Conservation (phyloP, 2,888 invertebrate species). For the Crocallis elinguaria region DNA sequence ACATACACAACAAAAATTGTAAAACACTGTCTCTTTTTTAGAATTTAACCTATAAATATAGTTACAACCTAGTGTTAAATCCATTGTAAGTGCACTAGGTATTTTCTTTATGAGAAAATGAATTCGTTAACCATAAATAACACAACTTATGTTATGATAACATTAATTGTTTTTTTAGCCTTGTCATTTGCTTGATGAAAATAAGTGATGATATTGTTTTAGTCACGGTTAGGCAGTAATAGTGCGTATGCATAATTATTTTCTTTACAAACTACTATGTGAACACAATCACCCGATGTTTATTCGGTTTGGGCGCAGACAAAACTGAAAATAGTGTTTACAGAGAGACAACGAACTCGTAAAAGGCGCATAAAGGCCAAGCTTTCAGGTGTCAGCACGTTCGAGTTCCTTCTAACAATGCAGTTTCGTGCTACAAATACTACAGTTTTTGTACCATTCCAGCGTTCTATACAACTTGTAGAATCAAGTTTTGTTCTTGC, state of each 20-base stretch:
- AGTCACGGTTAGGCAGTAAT: not conserved
- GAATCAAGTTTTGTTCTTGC: slow-evolving; percentile 23
- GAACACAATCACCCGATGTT: slow-evolving; percentile 57
- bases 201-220: not conserved
- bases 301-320: slow-evolving; percentile 53
- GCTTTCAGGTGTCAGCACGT: slow-evolving; percentile 46
- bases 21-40: too few species aligned
- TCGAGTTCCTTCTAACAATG: slow-evolving; percentile 36
- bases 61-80: too few species aligned
- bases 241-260: slow-evolving; percentile 48
- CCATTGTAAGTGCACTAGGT: too few species aligned
- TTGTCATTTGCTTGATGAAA: not conserved
- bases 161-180: not conserved
- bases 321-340: slow-evolving; percentile 71
- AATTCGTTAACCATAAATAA: too few species aligned
- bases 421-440: slow-evolving; percentile 24
- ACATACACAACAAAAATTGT: too few species aligned
- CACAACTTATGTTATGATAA: too few species aligned
- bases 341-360: slow-evolving; percentile 81
- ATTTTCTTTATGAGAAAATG: too few species aligned
- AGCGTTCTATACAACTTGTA: slow-evolving; percentile 29
- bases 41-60: too few species aligned
- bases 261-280: slow-evolving; percentile 48
- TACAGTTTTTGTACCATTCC: slow-evolving; percentile 15
- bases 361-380: slow-evolving; percentile 65